Percentiles rank a stretch among this genome's conserved stretches.
phyloP scores from a whole-genome alignment of 2,888 invertebrate genomes.

The Melanchra persicariae region DNA sequence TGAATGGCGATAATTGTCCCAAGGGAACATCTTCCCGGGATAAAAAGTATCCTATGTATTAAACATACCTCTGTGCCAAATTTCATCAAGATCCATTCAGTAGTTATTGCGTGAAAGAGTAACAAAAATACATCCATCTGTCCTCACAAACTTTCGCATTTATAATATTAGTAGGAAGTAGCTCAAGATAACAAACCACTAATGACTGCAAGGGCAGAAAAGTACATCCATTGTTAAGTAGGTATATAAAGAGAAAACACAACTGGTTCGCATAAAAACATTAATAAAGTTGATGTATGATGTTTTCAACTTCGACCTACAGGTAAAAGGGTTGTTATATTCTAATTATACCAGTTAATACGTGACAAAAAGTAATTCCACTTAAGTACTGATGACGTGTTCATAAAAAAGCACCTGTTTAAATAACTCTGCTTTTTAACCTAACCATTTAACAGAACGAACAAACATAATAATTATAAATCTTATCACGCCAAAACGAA shows the following conservation, averaged over 20 bases:
- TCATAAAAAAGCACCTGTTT: slow-evolving; percentile 46
- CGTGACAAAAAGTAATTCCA: slow-evolving; percentile 50
- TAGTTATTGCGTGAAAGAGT: too few species aligned
- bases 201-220: slow-evolving; percentile 2
- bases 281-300: slow-evolving; percentile 1
- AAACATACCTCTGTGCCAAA: too few species aligned
- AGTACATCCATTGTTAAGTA: slow-evolving; percentile 24
- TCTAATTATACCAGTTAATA: slow-evolving; percentile 17
- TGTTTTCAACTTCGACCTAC: slow-evolving; percentile 37
- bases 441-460: slow-evolving; percentile 34
- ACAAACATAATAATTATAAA: slow-evolving; percentile 30
- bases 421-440: slow-evolving; percentile 41
- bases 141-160: too few species aligned
- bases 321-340: slow-evolving; percentile 26
- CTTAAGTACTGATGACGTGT: slow-evolving; percentile 23
- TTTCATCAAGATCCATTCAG: too few species aligned
- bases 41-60: too few species aligned
- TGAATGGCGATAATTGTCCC: too few species aligned
- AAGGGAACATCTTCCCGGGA: too few species aligned
- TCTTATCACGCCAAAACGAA: slow-evolving; percentile 28
- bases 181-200: slow-evolving; percentile 3
- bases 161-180: too few species aligned
- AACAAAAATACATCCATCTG: too few species aligned
- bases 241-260: slow-evolving; percentile 42
- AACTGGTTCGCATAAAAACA: slow-evolving; percentile 13